Evolutionary conservation across 2,888 invertebrate genomes (phyloP), one percentile per base, ranked within the genome.

Genomic region (Allolobophora icterica): DNA sequence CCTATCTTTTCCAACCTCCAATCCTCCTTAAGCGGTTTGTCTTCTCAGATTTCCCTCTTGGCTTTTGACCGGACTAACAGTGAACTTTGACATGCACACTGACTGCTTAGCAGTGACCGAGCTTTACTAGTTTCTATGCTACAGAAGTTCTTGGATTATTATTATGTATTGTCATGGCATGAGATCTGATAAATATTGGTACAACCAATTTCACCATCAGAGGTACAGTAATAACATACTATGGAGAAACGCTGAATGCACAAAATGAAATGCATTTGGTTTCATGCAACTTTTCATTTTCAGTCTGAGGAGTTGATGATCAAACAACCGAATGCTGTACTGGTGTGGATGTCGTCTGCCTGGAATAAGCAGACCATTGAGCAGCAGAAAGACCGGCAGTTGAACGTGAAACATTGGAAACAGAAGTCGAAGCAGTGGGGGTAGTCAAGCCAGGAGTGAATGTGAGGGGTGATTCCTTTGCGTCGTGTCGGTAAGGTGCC

Each of bases 331-430:
- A 89, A 71, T 38, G 83, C 21, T 33, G 84, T 38, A 71, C 40
- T n/a, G 40, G 33, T n/a, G 89, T 83, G 15, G 91, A 90, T 19
- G 42, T 58, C 24, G 92, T 90, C 71, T 52, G 90, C n/a, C 35
- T 84, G 33, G 40, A 40, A 87, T 84, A 91, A 89, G 87, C 40
- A n/a, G 91, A 45, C 34, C 87, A 91, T 34, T 91, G 91, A 38
- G 91, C 90, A 19, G 90, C 90, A n/a, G 91, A 90, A 90, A 91
- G 90, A 38, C 89, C 33, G 30, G 87, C 35, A 30, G 89, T 89
- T 40, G 52, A 45, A 13, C 42, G 89, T 33, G 91, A 91, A 35
- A 89, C 52, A 35, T 90, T 91, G 40, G 91, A 71, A 40, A 87
- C 34, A 42, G 90, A 87, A 30, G 52, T 58, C 4, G 58, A 40